Evolutionary conservation across 1,140 invertebrate species (phyloP).

Genomic region (Pseudachorutes palmiensis): DNA sequence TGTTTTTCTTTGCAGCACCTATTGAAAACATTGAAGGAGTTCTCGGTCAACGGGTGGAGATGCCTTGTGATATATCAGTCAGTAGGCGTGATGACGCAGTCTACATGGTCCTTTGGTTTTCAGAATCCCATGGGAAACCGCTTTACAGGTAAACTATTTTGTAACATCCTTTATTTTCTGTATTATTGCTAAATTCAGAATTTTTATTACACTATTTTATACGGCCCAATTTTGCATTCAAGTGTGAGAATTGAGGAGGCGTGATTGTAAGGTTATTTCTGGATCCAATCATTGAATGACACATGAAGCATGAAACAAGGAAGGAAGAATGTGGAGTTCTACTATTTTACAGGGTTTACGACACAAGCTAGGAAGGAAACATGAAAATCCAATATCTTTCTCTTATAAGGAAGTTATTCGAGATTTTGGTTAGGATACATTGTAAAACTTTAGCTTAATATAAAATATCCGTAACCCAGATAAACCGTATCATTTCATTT

Average conservation of each 20-base stretch:
- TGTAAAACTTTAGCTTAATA: too few relatives aligned
- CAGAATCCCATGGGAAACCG: slow-evolving; percentile 32
- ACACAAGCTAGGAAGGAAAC: too few relatives aligned
- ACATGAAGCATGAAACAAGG: background rate
- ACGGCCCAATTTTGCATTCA: too few relatives aligned
- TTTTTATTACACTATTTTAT: too few relatives aligned
- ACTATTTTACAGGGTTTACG: too few relatives aligned
- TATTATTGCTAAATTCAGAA: too few relatives aligned
- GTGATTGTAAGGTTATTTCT: background rate
- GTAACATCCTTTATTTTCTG: too few relatives aligned
- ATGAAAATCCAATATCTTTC: too few relatives aligned
- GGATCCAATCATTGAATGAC: background rate
- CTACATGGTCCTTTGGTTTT: slow-evolving; percentile 65
- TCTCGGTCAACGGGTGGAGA: slow-evolving; percentile 61
- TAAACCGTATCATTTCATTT: too few relatives aligned
- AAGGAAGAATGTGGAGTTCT: background rate
- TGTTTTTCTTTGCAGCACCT: slow-evolving; percentile 54
- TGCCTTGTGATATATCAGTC: slow-evolving; percentile 74
- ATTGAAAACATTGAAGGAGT: slow-evolving; percentile 70
- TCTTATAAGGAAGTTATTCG: too few relatives aligned
- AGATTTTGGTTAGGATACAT: too few relatives aligned
- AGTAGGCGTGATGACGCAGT: slow-evolving; percentile 65
- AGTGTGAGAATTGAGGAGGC: background rate
- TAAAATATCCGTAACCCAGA: too few relatives aligned
- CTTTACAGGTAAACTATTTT: slow-evolving; percentile 36